These are phyloP conservation scores for Sepioteuthis lessoniana DNA, from an alignment of 2,888 invertebrate genomes.

Conservation along the genomic window DNA sequence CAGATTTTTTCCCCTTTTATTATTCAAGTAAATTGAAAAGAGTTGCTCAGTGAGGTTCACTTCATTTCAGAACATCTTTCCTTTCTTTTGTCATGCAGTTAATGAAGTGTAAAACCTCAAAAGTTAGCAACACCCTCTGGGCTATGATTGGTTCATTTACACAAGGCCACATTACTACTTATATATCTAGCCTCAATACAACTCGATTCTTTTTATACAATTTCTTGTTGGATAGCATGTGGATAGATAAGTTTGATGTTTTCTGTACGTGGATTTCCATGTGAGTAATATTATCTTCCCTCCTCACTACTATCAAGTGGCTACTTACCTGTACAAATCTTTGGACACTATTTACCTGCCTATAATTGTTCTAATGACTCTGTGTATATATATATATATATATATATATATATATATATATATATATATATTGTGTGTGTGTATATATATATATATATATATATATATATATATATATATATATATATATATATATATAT, in stretches of 20 bases:
- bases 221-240: constrained; percentile 2
- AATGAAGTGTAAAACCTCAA: constrained; percentile 18
- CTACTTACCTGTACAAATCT: not conserved
- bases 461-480: not conserved
- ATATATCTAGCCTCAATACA: not conserved
- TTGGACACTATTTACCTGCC: not conserved
- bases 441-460: constrained; percentile 35
- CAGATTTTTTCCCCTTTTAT: not conserved
- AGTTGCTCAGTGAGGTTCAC: not conserved
- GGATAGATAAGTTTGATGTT: constrained; percentile 33
- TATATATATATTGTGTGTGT: too few species aligned
- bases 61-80: not conserved
- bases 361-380: not conserved
- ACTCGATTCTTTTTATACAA: not conserved
- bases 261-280: not conserved
- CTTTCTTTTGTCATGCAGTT: not conserved
- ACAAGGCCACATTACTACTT: not conserved
- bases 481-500: constrained; percentile 24
- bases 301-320: not conserved
- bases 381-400: constrained; percentile 40
- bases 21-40: constrained; percentile 33
- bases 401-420: constrained; percentile 23
- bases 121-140: not conserved
- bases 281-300: not conserved
- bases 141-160: not conserved